A percentile compares a stretch with the other conserved stretches of the same genome.
Conservation (phyloP, 2,888 invertebrate genomes). For the Nomada goodeniana region DNA sequence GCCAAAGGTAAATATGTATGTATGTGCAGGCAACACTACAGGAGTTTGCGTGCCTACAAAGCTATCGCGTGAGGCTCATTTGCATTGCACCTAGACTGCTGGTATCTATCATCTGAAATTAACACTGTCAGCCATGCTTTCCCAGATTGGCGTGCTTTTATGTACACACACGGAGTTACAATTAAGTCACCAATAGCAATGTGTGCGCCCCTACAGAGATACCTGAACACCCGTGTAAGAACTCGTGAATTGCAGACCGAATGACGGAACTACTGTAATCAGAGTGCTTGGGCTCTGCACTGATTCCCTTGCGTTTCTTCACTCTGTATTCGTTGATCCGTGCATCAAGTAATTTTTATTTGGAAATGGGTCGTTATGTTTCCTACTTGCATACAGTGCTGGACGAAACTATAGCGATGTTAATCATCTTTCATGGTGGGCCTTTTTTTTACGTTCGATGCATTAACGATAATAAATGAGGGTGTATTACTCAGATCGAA, state of each 20-base stretch:
- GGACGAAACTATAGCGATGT: no score
- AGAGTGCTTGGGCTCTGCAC: background rate
- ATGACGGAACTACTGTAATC: conserved; percentile 6
- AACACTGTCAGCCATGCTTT: conserved; percentile 80
- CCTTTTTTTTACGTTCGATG: no score
- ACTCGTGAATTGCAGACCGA: background rate
- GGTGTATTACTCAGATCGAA: no score
- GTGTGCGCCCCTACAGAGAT: conserved; percentile 35
- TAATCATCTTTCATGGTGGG: no score
- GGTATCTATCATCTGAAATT: conserved; percentile 83
- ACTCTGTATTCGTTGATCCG: background rate
- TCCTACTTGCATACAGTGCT: no score
- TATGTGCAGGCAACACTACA: conserved; percentile 27
- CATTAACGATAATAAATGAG: no score
- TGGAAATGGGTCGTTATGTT: no score
- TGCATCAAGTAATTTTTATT: no score
- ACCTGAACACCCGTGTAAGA: background rate
- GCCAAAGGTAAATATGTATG: conserved; percentile 30
- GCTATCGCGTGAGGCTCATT: conserved; percentile 81
- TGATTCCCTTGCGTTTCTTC: background rate
- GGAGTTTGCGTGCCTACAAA: conserved; percentile 66
- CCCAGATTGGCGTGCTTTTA: conserved; percentile 73
- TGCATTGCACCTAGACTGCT: conserved; percentile 72
- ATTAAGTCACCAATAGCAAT: conserved; percentile 76
- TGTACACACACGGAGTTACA: conserved; percentile 69